Evolutionary conservation across 2,113 vertebrate genomes (phyloP).

Genomic region (Saccopteryx bilineata): DNA sequence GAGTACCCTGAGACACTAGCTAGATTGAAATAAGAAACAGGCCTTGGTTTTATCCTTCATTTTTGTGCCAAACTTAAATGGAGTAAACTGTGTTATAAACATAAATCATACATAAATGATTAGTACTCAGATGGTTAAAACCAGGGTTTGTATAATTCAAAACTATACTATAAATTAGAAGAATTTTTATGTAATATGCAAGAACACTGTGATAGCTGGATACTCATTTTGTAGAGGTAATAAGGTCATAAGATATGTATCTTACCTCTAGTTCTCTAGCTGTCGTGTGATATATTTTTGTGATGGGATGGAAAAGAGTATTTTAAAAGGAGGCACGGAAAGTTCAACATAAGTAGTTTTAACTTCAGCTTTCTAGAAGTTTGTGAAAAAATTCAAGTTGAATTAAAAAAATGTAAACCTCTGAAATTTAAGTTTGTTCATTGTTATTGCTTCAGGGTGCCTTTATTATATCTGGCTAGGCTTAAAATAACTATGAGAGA

Average conservation of each 20-base stretch:
- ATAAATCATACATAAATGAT: conserved; percentile 73
- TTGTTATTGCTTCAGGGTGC: conserved; percentile 77
- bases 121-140: conserved; percentile 67
- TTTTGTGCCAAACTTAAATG: conserved; percentile 76
- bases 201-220: conserved; percentile 29
- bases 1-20: conserved; percentile 41
- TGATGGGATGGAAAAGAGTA: not conserved
- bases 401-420: conserved; percentile 77
- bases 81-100: conserved; percentile 70
- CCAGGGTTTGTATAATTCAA: conserved; percentile 55
- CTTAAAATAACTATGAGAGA: conserved; percentile 77
- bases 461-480: conserved; percentile 79
- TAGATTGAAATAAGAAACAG: conserved; percentile 71
- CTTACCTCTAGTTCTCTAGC: not conserved
- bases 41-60: conserved; percentile 56
- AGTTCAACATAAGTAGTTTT: conserved; percentile 60
- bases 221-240: conserved; percentile 37
- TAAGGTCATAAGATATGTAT: conserved; percentile 21
- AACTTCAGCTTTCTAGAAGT: conserved; percentile 71
- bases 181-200: not conserved
- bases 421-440: conserved; percentile 80
- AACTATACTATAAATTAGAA: conserved; percentile 58
- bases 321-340: conserved; percentile 66
- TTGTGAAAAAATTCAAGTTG: conserved; percentile 71
- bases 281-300: conserved; percentile 11